A percentile compares a stretch with the other conserved stretches of the same genome.
These are phyloP conservation scores for Bhutanitis thaidina DNA, from an alignment of 2,888 invertebrate species.

Conservation along the genomic window DNA sequence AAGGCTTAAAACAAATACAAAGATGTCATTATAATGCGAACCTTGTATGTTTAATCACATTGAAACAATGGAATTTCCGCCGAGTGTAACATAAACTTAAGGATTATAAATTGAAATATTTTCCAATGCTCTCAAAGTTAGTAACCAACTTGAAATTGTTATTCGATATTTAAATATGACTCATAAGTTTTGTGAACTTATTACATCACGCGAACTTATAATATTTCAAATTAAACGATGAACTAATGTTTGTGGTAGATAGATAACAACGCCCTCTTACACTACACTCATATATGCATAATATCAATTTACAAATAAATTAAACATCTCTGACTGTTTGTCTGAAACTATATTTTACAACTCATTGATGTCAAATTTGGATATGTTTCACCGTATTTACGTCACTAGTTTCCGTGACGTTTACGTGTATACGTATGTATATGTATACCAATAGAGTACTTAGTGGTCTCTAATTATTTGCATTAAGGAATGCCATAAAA, in stretches of 20 bases:
- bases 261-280: background rate
- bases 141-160: background rate
- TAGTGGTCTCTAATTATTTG: too few relatives aligned
- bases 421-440: too few relatives aligned
- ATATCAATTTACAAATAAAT: background rate
- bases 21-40: slow-evolving; percentile 43
- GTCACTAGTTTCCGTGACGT: too few relatives aligned
- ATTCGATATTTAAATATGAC: background rate
- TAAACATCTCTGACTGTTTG: too few relatives aligned
- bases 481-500: too few relatives aligned
- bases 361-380: too few relatives aligned
- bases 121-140: background rate
- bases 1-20: slow-evolving; percentile 29
- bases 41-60: slow-evolving; percentile 28
- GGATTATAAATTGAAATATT: background rate
- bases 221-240: slow-evolving; percentile 14
- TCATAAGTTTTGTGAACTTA: background rate
- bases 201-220: background rate
- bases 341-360: too few relatives aligned
- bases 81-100: slow-evolving; percentile 4
- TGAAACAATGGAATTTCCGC: slow-evolving; percentile 34
- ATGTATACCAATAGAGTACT: too few relatives aligned
- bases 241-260: slow-evolving; percentile 9
- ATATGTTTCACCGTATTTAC: too few relatives aligned
- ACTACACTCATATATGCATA: background rate